Conservation (phyloP, 2,113 vertebrate species). For the Chascanopsetta lugubris region DNA sequence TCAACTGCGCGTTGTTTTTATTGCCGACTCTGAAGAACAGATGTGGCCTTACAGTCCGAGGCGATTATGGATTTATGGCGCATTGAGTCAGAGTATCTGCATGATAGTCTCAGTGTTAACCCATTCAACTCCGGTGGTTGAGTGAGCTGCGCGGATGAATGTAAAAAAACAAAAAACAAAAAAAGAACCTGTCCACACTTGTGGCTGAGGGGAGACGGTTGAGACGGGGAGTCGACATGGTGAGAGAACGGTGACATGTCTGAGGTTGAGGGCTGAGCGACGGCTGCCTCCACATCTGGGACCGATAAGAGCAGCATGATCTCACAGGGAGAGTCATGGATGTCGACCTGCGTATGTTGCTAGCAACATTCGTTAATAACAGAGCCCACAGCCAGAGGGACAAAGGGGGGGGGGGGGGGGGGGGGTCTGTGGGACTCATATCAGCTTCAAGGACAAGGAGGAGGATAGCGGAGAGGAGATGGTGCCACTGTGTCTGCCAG, state of each 20-base stretch:
- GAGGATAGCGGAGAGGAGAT: conserved; percentile 15
- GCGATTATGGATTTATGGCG: conserved; percentile 39
- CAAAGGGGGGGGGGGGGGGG: conserved; percentile 14
- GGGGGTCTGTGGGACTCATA: conserved; percentile 24
- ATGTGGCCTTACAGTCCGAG: conserved; percentile 12
- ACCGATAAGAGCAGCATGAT: conserved; percentile 71
- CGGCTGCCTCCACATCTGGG: conserved; percentile 74
- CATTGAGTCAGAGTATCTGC: conserved; percentile 5
- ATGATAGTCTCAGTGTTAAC: conserved; percentile 25
- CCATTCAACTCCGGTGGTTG: conserved; percentile 4
- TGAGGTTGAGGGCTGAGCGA: conserved; percentile 39
- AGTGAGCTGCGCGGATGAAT: conserved; percentile 17
- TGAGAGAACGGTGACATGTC: conserved; percentile 17
- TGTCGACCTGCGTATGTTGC: conserved; percentile 39
- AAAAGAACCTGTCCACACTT: conserved; percentile 44
- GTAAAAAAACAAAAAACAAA: too few species aligned
- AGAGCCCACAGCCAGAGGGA: conserved; percentile 26
- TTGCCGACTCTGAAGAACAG: conserved; percentile 8
- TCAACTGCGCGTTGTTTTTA: neutral
- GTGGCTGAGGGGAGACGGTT: conserved; percentile 36
- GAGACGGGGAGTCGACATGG: conserved; percentile 20
- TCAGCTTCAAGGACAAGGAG: conserved; percentile 49
- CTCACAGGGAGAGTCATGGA: conserved; percentile 67
- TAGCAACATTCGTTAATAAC: conserved; percentile 54
- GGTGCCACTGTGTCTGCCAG: conserved; percentile 56